A percentile compares a stretch with the other conserved stretches of the same genome.
Evolutionary conservation across 2,888 invertebrate species (phyloP).

Genomic region (Bimastos eiseni): DNA sequence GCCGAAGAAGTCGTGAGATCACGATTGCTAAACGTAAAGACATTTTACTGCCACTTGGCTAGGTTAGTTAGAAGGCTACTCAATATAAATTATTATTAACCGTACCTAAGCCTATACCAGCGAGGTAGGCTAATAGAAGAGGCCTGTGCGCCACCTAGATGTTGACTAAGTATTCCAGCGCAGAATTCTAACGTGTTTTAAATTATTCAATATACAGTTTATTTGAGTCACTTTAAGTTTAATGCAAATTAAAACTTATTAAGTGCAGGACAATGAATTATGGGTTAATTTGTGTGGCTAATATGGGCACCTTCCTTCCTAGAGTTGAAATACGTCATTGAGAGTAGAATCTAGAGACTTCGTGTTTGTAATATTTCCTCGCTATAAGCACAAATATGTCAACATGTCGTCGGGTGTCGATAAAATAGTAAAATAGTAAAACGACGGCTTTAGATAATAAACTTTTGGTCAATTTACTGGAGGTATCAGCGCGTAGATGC

Average conservation of each 20-base stretch:
- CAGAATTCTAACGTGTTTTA: background rate
- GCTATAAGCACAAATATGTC: background rate
- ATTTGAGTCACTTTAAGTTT: background rate
- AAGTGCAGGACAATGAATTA: background rate
- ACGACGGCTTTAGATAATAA: background rate
- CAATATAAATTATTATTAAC: no score
- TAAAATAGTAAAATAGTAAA: conserved; percentile 13
- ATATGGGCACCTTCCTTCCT: background rate
- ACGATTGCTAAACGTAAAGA: no score
- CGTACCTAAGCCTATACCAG: no score
- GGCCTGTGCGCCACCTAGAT: background rate
- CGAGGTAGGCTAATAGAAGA: no score
- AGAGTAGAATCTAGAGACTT: background rate
- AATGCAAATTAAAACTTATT: background rate
- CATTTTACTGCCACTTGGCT: no score
- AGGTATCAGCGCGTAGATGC: conserved; percentile 13
- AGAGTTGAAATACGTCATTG: background rate
- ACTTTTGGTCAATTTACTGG: background rate
- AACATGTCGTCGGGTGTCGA: background rate
- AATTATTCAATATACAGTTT: background rate
- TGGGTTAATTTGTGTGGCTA: background rate
- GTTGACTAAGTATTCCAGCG: background rate
- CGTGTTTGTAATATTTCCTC: background rate
- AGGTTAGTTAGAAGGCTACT: no score
- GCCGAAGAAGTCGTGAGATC: no score